Percentiles rank a stretch among this genome's conserved stretches.
Evolutionary conservation across 2,113 vertebrate genomes (phyloP).

Genomic region (Alaudala cheleensis): DNA sequence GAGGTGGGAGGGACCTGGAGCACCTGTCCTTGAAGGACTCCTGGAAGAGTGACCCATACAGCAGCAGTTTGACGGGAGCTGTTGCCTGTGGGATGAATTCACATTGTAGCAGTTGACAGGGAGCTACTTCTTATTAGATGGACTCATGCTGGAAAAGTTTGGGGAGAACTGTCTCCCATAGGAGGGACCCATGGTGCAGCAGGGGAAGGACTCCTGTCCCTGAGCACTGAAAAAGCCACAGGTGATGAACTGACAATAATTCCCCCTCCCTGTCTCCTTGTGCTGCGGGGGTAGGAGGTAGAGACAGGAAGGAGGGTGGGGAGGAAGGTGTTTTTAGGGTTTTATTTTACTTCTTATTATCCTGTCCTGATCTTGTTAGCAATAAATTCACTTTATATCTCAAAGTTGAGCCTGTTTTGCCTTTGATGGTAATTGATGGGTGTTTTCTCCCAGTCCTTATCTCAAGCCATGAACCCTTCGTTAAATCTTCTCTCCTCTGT

Average conservation of each 20-base stretch:
- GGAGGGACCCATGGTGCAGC: neutral
- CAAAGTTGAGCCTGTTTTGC: neutral
- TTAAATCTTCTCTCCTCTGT: neutral
- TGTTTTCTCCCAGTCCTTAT: neutral
- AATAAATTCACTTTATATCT: neutral
- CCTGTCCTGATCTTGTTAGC: neutral
- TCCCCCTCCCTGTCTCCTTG: neutral
- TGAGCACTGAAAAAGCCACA: rapidly evolving
- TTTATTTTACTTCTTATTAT: neutral
- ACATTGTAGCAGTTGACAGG: neutral
- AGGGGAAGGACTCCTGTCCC: neutral
- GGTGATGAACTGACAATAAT: neutral
- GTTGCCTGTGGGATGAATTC: neutral
- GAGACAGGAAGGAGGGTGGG: neutral
- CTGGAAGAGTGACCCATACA: neutral
- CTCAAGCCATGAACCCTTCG: neutral
- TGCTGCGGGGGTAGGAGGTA: rapidly evolving
- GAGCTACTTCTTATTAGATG: neutral
- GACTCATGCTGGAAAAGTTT: neutral
- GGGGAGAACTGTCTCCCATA: neutral
- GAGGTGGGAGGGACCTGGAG: neutral
- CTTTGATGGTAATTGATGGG: neutral
- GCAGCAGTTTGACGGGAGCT: neutral
- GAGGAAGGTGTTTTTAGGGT: neutral
- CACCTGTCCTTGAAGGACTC: neutral